These are phyloP conservation scores for Aleiodes leptofemur DNA, from an alignment of 2,888 invertebrate genomes.

Conservation along the genomic window DNA sequence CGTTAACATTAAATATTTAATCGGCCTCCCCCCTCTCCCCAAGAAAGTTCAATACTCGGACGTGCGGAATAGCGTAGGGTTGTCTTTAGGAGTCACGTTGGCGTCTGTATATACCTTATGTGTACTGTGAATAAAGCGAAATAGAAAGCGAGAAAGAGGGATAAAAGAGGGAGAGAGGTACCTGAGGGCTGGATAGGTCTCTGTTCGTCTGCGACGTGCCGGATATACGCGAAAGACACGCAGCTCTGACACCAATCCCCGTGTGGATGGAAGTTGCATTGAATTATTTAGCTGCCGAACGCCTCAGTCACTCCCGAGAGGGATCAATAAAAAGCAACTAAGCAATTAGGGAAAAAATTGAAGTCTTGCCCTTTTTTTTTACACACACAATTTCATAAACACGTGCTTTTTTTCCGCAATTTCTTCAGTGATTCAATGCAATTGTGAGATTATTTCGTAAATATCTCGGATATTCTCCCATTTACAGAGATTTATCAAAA, in stretches of 20 bases:
- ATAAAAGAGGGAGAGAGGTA: no score
- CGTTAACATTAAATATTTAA: conserved; percentile 68
- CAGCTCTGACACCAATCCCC: conserved; percentile 39
- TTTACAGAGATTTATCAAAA: no score
- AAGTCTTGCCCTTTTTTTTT: not conserved
- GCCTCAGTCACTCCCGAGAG: conserved; percentile 5
- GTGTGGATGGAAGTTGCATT: conserved; percentile 39
- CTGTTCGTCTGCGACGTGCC: conserved; percentile 21
- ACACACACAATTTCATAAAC: not conserved
- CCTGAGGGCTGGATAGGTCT: not conserved
- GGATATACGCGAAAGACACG: conserved; percentile 34
- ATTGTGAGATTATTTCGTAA: no score
- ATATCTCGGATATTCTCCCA: no score
- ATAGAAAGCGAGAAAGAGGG: no score
- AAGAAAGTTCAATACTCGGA: conserved; percentile 70
- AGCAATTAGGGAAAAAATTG: not conserved
- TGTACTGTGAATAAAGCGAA: not conserved
- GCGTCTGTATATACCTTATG: conserved; percentile 11
- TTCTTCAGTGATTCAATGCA: no score
- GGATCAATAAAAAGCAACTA: conserved; percentile 7
- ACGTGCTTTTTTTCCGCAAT: not conserved
- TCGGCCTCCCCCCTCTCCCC: conserved; percentile 53
- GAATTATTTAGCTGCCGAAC: conserved; percentile 48
- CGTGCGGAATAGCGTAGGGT: conserved; percentile 44
- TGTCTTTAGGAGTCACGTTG: conserved; percentile 49